Evolutionary conservation across 2,797 vertebrate species (phyloP).

Genomic region (Oophaga sylvatica): DNA sequence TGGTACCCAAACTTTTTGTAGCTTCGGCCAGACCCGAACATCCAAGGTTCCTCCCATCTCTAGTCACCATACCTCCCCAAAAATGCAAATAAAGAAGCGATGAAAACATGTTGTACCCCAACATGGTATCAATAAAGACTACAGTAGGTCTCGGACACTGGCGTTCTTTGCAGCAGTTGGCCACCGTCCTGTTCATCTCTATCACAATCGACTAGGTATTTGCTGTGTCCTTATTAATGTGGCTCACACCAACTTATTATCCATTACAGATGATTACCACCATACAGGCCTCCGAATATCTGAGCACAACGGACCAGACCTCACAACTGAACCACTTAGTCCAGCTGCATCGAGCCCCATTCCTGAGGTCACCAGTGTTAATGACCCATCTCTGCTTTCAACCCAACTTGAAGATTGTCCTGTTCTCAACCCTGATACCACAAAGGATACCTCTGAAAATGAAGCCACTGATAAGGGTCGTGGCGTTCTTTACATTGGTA

Average conservation of each 20-base stretch:
- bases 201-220: neutral
- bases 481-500: no score
- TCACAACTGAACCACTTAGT: constrained; percentile 66
- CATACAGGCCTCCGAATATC: neutral
- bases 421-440: constrained; percentile 69
- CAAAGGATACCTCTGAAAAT: constrained; percentile 75
- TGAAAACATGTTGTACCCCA: no score
- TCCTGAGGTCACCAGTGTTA: constrained; percentile 68
- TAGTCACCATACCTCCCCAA: no score
- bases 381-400: constrained; percentile 70
- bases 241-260: neutral
- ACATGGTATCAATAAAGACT: no score
- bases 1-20: no score
- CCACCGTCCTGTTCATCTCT: neutral
- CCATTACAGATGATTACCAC: neutral
- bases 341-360: constrained; percentile 69
- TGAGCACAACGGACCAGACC: constrained; percentile 66
- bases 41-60: no score
- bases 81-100: no score
- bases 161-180: no score
- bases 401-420: constrained; percentile 70
- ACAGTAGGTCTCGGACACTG: no score
- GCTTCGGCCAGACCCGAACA: no score
- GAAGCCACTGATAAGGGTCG: constrained; percentile 65
- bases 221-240: neutral